phyloP scores from a whole-genome alignment of 2,113 vertebrate genomes.

The Lipotes vexillifer region DNA sequence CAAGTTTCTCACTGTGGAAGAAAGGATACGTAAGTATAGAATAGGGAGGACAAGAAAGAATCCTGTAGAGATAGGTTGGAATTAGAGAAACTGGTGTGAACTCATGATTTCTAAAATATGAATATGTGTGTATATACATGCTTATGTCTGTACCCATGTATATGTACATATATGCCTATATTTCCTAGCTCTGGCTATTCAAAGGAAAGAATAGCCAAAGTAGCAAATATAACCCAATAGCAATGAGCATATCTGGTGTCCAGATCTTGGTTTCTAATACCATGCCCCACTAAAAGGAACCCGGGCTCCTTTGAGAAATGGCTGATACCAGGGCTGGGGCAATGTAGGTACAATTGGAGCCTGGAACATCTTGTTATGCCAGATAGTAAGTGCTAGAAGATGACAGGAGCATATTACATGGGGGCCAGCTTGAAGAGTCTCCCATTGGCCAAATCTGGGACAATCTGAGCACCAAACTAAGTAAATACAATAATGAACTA shows the following conservation, averaged over 20 bases:
- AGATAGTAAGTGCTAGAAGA: background rate
- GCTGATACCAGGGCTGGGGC: background rate
- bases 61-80: background rate
- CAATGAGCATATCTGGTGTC: background rate
- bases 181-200: background rate
- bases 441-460: background rate
- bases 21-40: background rate
- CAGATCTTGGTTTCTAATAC: background rate
- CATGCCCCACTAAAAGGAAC: background rate
- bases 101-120: background rate
- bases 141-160: background rate
- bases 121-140: background rate
- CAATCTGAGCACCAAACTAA: background rate
- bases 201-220: background rate
- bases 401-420: background rate
- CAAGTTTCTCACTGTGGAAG: background rate
- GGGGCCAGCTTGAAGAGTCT: background rate
- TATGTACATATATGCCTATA: background rate
- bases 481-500: conserved; percentile 10
- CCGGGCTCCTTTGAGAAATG: background rate
- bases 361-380: background rate
- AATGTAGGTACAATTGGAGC: background rate
- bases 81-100: background rate
- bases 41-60: background rate
- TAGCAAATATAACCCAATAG: background rate